Base-by-base conservation (phyloP, 2,797 vertebrate species). In the Pygocentrus nattereri region DNA sequence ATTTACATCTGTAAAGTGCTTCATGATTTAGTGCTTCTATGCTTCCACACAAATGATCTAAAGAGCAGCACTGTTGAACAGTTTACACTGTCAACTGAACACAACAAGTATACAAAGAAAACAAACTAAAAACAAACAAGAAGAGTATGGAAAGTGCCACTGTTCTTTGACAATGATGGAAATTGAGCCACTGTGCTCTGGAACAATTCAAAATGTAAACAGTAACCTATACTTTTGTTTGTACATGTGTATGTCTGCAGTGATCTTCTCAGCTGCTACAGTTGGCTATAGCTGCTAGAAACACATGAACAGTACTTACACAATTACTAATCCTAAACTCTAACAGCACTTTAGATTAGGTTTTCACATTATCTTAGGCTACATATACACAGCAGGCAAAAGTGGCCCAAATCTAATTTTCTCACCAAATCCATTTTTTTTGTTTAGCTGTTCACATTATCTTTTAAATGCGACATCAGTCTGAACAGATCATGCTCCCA, bases 131-230 rank as follows among this genome's bases (percentile, higher is more conserved):
- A n/a, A n/a, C n/a, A 54, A 70, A 27, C 1, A 71, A 31, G 49
- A 71, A n/a, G 2, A 31, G 0, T n/a, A 38, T 34, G 21, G 49
- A 72, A 72, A 56, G 70, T 72, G 70, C 25, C 50, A 38, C 54
- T 72, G 21, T 54, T 70, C 23, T 54, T 54, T 10, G 18, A 54
- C 27, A 54, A 54, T 23, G 21, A 12, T 21, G n/a, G 12, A 19
- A 23, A 16, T 30, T 8, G 15, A 72, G 47, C 4, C 50, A n/a
- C 71, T 58, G 50, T 23, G 30, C 50, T 58, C 19, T 58, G 11
- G 16, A 71, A 52, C 68, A 12, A 19, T 11, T 71, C 71, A 56
- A 25, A 72, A 11, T 73, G 71, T 73, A 73, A 73, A 73, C 71
- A 58, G 71, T 25, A 7, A 52, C 10, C 25, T 18, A 6, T 52